phyloP scores from a whole-genome alignment of 1,140 invertebrate species.

The Chelonus insularis region DNA sequence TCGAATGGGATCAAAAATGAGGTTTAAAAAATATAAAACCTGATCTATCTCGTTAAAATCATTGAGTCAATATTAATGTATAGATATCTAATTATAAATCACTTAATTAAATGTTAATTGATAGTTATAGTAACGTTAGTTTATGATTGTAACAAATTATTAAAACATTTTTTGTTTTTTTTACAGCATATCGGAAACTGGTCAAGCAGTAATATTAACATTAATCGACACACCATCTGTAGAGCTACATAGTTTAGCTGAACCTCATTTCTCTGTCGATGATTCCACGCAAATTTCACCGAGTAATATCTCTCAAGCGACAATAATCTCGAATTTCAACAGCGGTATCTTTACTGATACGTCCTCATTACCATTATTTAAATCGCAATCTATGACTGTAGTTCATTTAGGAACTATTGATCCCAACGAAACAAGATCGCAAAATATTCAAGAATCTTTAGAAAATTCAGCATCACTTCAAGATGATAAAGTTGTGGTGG shows the following conservation, averaged over 20 bases:
- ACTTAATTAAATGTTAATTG: too few species aligned
- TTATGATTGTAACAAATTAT: background rate
- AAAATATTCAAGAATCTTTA: background rate
- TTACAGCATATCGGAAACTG: conserved; percentile 69
- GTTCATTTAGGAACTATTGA: background rate
- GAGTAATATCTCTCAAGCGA: conserved; percentile 15
- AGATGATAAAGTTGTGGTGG: conserved; percentile 40
- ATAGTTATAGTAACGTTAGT: too few species aligned
- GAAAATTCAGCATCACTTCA: background rate
- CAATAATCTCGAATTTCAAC: background rate
- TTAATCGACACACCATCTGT: conserved; percentile 66
- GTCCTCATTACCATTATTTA: background rate
- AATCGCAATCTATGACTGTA: background rate
- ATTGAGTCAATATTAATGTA: too few species aligned
- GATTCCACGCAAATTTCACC: conserved; percentile 13
- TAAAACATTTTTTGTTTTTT: conserved; percentile 31
- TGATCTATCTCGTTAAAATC: too few species aligned
- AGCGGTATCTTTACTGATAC: background rate
- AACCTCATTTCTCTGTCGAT: conserved; percentile 36
- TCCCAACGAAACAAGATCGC: background rate
- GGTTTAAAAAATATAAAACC: too few species aligned
- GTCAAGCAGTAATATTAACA: conserved; percentile 67
- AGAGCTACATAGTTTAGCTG: conserved; percentile 60
- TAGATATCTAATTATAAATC: too few species aligned
- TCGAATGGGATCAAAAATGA: too few species aligned